Evolutionary conservation across 2,797 vertebrate genomes (phyloP).

Genomic region (Mus spretus): DNA sequence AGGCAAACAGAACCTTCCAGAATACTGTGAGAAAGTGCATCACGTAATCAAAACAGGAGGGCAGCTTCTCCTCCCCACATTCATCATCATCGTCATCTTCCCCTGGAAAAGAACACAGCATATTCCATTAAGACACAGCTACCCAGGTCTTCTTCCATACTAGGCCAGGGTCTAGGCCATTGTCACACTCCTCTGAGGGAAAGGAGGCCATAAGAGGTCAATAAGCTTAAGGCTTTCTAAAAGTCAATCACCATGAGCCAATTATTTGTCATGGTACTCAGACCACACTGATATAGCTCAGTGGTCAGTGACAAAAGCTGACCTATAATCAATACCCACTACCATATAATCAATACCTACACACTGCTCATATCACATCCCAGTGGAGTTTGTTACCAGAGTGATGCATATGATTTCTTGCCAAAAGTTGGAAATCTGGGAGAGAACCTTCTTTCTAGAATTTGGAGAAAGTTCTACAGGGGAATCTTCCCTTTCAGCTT

Average conservation of each 20-base stretch:
- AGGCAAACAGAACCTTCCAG: constrained; percentile 98
- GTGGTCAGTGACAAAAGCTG: background rate
- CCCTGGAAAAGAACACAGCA: constrained; percentile 86
- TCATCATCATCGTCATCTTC: constrained; percentile 98
- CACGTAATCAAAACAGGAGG: constrained; percentile 97
- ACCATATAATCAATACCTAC: background rate
- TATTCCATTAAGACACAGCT: background rate
- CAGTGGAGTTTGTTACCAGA: background rate
- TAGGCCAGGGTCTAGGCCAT: background rate
- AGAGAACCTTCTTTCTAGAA: background rate
- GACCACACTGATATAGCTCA: background rate
- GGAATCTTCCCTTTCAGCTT: background rate
- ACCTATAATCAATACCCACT: background rate
- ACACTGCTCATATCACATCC: background rate
- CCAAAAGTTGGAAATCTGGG: background rate
- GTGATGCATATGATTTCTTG: background rate
- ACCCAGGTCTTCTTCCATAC: background rate
- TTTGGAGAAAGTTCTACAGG: background rate
- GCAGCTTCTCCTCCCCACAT: constrained; percentile 94
- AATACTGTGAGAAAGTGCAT: constrained; percentile 99
- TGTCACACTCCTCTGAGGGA: background rate
- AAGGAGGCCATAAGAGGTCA: background rate
- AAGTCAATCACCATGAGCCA: background rate
- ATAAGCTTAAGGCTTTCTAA: background rate
- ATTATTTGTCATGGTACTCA: background rate